Conservation (phyloP, 2,888 invertebrate species). For the Sinelater perroti region DNA sequence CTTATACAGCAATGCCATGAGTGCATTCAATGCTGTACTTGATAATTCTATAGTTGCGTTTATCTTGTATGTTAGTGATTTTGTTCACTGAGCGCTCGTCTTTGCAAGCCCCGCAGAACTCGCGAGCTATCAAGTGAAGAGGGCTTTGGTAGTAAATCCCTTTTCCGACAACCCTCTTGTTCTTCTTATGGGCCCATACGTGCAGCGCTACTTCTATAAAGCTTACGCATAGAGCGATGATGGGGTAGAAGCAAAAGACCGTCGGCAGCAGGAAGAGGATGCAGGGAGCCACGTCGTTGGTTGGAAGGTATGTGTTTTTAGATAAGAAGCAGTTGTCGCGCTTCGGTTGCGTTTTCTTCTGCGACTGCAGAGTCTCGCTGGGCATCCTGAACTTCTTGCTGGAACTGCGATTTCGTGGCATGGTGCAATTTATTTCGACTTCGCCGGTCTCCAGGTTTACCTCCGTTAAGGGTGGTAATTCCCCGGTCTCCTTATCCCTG, state of each 20-base stretch:
- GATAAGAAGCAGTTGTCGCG: background rate
- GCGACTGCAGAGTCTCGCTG: slow-evolving; percentile 6
- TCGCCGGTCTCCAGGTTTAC: slow-evolving; percentile 67
- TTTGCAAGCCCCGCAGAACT: slow-evolving; percentile 74
- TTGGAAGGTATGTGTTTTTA: background rate
- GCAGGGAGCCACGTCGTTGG: slow-evolving; percentile 37
- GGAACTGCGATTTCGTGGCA: slow-evolving; percentile 23
- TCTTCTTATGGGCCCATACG: slow-evolving; percentile 74
- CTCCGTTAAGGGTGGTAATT: slow-evolving; percentile 57
- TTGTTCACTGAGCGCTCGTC: slow-evolving; percentile 69
- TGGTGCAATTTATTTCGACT: slow-evolving; percentile 48
- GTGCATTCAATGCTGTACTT: slow-evolving; percentile 53
- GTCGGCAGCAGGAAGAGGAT: slow-evolving; percentile 69
- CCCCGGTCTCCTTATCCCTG: slow-evolving; percentile 66
- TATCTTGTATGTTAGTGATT: slow-evolving; percentile 72
- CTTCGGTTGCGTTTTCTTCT: background rate
- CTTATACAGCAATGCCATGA: slow-evolving; percentile 51
- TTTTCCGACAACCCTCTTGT: slow-evolving; percentile 66
- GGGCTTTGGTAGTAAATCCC: slow-evolving; percentile 74
- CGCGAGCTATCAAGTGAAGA: slow-evolving; percentile 72
- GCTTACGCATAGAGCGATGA: slow-evolving; percentile 63
- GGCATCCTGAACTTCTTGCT: slow-evolving; percentile 35
- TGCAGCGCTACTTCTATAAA: slow-evolving; percentile 71
- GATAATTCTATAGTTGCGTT: slow-evolving; percentile 60
- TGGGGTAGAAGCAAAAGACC: slow-evolving; percentile 66